Evolutionary conservation across 2,797 vertebrate species (phyloP).

Genomic region (Glyptemys insculpta): DNA sequence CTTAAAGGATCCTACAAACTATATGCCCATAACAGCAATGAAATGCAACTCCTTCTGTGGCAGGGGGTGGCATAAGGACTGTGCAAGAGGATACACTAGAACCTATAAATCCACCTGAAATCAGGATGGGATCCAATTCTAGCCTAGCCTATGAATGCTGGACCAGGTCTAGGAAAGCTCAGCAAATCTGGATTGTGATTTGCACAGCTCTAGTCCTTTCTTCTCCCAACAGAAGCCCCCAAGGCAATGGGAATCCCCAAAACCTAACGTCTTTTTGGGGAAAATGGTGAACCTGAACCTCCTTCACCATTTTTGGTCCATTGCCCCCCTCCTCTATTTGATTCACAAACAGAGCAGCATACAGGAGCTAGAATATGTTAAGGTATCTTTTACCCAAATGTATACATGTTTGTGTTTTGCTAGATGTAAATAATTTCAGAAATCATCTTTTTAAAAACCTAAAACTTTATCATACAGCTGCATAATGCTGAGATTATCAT

Average conservation of each 20-base stretch:
- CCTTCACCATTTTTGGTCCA: background rate
- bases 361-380: fast-evolving
- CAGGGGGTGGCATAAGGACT: background rate
- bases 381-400: background rate
- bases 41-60: background rate
- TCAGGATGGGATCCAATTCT: background rate
- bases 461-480: background rate
- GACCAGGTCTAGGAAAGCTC: background rate
- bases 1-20: background rate
- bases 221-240: background rate
- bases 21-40: background rate
- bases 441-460: background rate
- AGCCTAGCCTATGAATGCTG: background rate
- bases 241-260: background rate
- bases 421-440: background rate
- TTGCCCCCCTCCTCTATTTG: background rate
- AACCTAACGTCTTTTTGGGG: background rate
- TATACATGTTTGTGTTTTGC: background rate
- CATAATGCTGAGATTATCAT: background rate
- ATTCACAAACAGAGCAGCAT: background rate
- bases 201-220: background rate
- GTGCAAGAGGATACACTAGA: background rate
- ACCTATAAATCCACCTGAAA: background rate
- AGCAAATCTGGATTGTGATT: background rate
- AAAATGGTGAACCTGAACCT: background rate